These are phyloP conservation scores for Chloroceryle amazona DNA, from an alignment of 2,797 vertebrate genomes.

Conservation along the genomic window DNA sequence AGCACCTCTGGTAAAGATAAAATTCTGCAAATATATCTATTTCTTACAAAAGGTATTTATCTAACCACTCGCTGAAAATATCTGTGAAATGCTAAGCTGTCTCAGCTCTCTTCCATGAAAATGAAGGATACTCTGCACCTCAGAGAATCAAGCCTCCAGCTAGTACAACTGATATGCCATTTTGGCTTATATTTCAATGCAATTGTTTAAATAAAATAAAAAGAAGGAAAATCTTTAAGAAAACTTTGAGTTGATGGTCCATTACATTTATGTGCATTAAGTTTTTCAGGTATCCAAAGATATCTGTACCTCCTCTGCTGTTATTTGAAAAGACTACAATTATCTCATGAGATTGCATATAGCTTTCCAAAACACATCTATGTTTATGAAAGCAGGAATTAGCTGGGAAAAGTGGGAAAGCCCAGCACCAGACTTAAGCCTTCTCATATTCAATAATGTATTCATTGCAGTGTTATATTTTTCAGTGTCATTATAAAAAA, in stretches of 20 bases:
- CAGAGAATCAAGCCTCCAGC: not conserved
- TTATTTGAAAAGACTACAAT: slow-evolving; percentile 28
- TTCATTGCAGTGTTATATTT: slow-evolving; percentile 19
- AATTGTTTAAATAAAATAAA: not conserved
- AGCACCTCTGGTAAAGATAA: not conserved
- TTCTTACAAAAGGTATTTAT: not conserved
- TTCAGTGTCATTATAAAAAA: not conserved
- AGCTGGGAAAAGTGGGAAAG: not conserved
- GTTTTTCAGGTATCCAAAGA: not conserved
- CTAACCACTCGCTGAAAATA: not conserved
- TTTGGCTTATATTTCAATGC: not conserved
- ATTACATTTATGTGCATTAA: not conserved
- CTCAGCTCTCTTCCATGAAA: not conserved
- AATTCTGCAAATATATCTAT: not conserved
- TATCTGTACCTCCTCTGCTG: not conserved
- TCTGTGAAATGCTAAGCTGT: not conserved
- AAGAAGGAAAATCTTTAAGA: not conserved
- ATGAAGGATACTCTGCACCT: not conserved
- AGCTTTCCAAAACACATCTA: not conserved
- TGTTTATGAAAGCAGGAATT: slow-evolving; percentile 43
- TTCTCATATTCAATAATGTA: not conserved
- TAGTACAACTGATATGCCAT: not conserved
- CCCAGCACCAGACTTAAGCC: not conserved
- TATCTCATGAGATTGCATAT: not conserved
- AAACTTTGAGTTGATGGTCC: not conserved